Evolutionary conservation across 2,888 invertebrate species (phyloP), one percentile per base, ranked within the genome.

Genomic region (Cacoxenus indagator): DNA sequence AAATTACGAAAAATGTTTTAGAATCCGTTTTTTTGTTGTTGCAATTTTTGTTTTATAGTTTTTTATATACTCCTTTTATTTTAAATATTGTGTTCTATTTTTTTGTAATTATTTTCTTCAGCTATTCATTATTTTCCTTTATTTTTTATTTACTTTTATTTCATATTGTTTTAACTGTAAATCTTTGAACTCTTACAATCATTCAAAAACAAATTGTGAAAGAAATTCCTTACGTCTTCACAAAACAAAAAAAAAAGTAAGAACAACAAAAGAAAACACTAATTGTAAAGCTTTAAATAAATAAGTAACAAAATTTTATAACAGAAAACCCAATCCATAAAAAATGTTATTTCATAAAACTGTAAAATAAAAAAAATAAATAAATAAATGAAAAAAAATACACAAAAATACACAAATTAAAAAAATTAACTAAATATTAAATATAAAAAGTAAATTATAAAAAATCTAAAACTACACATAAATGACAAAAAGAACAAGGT

Each of bases 271-370:
- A 14, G 46, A 64, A 31, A 73, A 51, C 31, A 65, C 65, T 73
- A 46, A 64, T 71, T 71, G 67, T 75, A 71, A 70, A 71, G 74
- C 62, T 70, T 66, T 64, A 54, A 64, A 69, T 48, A 55, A 55
- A 55, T 62, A 62, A 62, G 43, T 62, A 62, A 62, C 57, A 62
- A 43, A 62, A 45, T 62, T 62, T 62, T 62, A 55, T 27, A 62
- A 62, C 24, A 62, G 45, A 37, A n/a, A 14, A 22, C 24, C 14
- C 14, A 62, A 51, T 14, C 43, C 22, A 19, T 9, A 6, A 22
- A 62, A 24, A 11, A 57, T 11, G n/a, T 55, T 55, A 26, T 55
- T 24, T 55, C 55, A n/a, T 57, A 27, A 19, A 57, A n/a, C n/a
- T n/a, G n/a, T n/a, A 31, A 59, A 55, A 4, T 2, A 27, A 24